Base-by-base conservation (phyloP, 2,113 vertebrate species). In the Limanda limanda region DNA sequence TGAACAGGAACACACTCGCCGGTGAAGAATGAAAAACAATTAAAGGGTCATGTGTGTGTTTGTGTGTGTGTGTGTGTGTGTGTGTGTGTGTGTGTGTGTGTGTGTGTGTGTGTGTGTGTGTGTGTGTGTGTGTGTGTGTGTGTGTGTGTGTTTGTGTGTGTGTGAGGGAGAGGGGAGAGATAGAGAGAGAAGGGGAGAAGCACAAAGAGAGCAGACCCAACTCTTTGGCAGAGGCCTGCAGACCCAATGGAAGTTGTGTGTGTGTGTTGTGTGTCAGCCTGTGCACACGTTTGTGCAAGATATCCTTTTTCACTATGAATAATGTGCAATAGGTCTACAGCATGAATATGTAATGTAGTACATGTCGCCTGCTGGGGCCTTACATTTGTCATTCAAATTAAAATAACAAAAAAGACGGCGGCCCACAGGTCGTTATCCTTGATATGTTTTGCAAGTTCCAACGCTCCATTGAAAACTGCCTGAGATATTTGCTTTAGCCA, bases 211-310 rank as follows among this genome's bases (percentile, higher is more conserved):
- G 37, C 80, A 61, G 52, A 71, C 65, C 61, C 6, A n/a, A 35
- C 23, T 76, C 47, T 40, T 76, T 88, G 83, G 86, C 88, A 82
- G 69, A 23, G 23, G 5, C n/a, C 45, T 78, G 71, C 3, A n/a
- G 68, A 71, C 76, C 91, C 88, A 75, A 88, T 87, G 74, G 74
- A 70, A 69, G 55, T 51, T 57, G 65, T 76, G 73, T 84, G 65
- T 5, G 27, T 31, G 25, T 64, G 31, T 73, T 71, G 23, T 70
- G n/a, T 77, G 64, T 78, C 23, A 69, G 51, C 17, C 23, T 76
- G 21, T 40, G 15, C 0, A 8, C 14, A 18, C 12, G 27, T 72
- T 17, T 40, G 70, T 18, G n/a, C 76, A 52, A 52, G 69, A 81
- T 79, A 62, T 83, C 23, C 7, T 63, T 81, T 42, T 57, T 56